Base-by-base conservation (phyloP, 2,113 vertebrate genomes). In the Engraulis encrasicolus region DNA sequence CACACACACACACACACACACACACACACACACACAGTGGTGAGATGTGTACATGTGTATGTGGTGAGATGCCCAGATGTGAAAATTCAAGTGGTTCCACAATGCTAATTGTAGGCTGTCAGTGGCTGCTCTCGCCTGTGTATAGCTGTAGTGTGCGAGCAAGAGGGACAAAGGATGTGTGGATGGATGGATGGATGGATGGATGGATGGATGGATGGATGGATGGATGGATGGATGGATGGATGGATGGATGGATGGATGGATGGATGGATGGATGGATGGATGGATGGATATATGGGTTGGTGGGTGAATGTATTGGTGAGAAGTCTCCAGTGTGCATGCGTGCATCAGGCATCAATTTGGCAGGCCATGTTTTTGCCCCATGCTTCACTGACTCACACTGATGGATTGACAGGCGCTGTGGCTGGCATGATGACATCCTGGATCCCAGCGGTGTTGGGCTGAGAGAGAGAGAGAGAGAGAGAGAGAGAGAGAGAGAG, bases 301-400 rank as follows among this genome's bases (percentile, higher is more conserved):
- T n/a, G n/a, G n/a, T n/a, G n/a, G n/a, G n/a, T n/a, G n/a, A n/a
- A n/a, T n/a, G n/a, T n/a, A n/a, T n/a, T n/a, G 31, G 34, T 74
- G 14, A 18, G 15, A 4, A 12, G 66, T 14, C 66, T 74, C 27
- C 27, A 15, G 12, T 71, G 23, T 71, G 61, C 23, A 12, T 2
- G n/a, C n/a, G n/a, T 27, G 27, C 34, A 71, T 71, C 61, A 74
- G 27, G 66, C 66, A 74, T 74, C 66, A 74, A 74, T 74, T 74
- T 74, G 66, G 66, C 66, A 74, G 66, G 11, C 27, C 34, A 31
- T 74, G 66, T 74, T 74, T 74, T 14, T 74, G 14, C 9, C 66
- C 31, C 31, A 74, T 74, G 66, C 66, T 74, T 31, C 66, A 74
- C 12, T 74, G 66, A 74, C 34, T 74, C 15, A 31, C 31, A 27